Base-by-base conservation (phyloP, 1,140 invertebrate genomes). In the Sminthurinus signatus region DNA sequence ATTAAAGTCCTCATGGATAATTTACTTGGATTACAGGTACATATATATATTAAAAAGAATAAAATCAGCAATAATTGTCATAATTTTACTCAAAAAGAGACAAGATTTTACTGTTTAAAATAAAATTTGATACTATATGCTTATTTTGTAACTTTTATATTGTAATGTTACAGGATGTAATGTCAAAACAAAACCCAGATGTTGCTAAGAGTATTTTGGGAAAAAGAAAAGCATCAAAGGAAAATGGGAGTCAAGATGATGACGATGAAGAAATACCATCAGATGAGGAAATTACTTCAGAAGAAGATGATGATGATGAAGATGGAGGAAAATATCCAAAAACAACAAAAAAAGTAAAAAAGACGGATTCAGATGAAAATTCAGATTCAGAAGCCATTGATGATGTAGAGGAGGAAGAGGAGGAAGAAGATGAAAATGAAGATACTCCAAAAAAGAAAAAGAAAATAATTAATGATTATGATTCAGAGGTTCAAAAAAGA, bases 1-100 rank as follows among this genome's bases (percentile, higher is more conserved):
- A 60, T 89, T 2, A 69, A 76, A n/a, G 76, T 75, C 67, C 71
- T 88, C 2, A 74, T 91, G 55, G 81, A 84, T 39, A 86, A 85
- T 75, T 81, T 88, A 50, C 61, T 88, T 50, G 73, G 80, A 28
- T 72, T 89, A 2, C 82, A 86, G 73, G 71, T 58, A 66, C n/a
- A n/a, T n/a, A n/a, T n/a, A n/a, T n/a, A n/a, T n/a, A n/a, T n/a
- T n/a, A n/a, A n/a, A n/a, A n/a, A n/a, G n/a, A n/a, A n/a, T n/a
- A n/a, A n/a, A n/a, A n/a, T n/a, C n/a, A n/a, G n/a, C n/a, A n/a
- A n/a, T n/a, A n/a, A n/a, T n/a, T n/a, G n/a, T n/a, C n/a, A n/a
- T n/a, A n/a, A n/a, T n/a, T n/a, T n/a, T n/a, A n/a, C n/a, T n/a
- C n/a, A n/a, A n/a, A n/a, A n/a, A n/a, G n/a, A n/a, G n/a, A n/a